These are phyloP conservation scores for Kryptolebias ocellatus DNA, from an alignment of 2,797 vertebrate genomes.

Conservation along the genomic window DNA sequence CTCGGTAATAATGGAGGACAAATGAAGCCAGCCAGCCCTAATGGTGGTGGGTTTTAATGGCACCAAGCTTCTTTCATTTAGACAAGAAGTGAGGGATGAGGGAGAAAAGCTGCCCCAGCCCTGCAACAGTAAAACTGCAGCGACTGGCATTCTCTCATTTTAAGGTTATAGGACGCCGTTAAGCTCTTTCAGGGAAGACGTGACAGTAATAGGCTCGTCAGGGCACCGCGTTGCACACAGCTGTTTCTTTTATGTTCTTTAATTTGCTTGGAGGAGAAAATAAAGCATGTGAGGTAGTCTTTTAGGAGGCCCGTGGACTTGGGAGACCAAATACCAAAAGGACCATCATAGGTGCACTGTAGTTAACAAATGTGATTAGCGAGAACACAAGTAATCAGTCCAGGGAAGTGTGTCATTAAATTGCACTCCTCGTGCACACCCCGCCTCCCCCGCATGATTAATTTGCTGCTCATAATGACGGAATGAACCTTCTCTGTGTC, in stretches of 20 bases:
- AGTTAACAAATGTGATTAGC: conserved; percentile 89
- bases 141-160: conserved; percentile 58
- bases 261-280: conserved; percentile 80
- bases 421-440: conserved; percentile 77
- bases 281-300: conserved; percentile 67
- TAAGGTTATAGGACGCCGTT: conserved; percentile 75
- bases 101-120: conserved; percentile 32
- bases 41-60: conserved; percentile 73
- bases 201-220: conserved; percentile 67
- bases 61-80: conserved; percentile 61
- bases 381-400: conserved; percentile 88
- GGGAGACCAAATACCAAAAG: conserved; percentile 78
- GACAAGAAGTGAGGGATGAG: conserved; percentile 55
- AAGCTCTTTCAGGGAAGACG: conserved; percentile 64
- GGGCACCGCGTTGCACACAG: conserved; percentile 68
- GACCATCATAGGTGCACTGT: conserved; percentile 83
- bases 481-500: conserved; percentile 84
- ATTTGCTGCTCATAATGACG: conserved; percentile 87
- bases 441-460: conserved; percentile 80
- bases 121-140: conserved; percentile 52
- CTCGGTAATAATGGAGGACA: conserved; percentile 72
- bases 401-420: conserved; percentile 89
- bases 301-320: conserved; percentile 71
- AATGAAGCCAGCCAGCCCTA: conserved; percentile 69
- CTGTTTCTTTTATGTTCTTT: conserved; percentile 82